Base-by-base conservation (phyloP, 2,113 vertebrate species). In the Brachypteracias leptosomus region DNA sequence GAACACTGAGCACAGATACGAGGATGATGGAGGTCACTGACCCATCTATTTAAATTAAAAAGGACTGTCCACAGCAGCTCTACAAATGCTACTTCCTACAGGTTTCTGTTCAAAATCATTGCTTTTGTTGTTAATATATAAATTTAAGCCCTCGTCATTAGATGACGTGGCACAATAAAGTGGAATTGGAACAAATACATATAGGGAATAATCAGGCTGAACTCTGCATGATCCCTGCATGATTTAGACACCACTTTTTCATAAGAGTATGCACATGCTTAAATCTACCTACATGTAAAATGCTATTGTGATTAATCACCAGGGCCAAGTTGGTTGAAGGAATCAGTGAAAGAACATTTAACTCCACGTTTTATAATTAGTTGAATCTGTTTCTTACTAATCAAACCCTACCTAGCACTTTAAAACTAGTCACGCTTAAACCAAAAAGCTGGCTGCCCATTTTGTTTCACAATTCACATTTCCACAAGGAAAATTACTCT, bases 1-100 rank as follows among this genome's bases (percentile, higher is more conserved):
- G 93, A 96, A 87, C 88, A 72, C 76, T 33, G 73, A 78, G 83
- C 85, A 87, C 70, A 94, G 90, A 70, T 55, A 89, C 2, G 2
- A 59, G 88, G 72, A 96, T 91, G 95, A 94, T 84, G 70, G 96
- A 95, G 96, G 90, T 96, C 93, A 93, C 68, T 79, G 90, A 92
- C 91, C 75, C 68, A 68, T 29, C 91, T 91, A 91, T 91, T 94
- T 95, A 91, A 96, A 96, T 81, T 71, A 81, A 76, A 97, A 85
- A 79, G n/a, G 28, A 74, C 86, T 28, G 49, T 59, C 62, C 82
- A 75, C 38, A 80, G 73, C 44, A 82, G 70, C 79, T 77, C 91
- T 61, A 80, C 46, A 94, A 87, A 91, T n/a, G 59, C 54, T 82
- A 20, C 62, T 86, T 92, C 76, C 58, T 65, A 52, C 35, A 77